Conservation (phyloP, 2,888 invertebrate genomes). For the Scaptomyza polygonia region DNA sequence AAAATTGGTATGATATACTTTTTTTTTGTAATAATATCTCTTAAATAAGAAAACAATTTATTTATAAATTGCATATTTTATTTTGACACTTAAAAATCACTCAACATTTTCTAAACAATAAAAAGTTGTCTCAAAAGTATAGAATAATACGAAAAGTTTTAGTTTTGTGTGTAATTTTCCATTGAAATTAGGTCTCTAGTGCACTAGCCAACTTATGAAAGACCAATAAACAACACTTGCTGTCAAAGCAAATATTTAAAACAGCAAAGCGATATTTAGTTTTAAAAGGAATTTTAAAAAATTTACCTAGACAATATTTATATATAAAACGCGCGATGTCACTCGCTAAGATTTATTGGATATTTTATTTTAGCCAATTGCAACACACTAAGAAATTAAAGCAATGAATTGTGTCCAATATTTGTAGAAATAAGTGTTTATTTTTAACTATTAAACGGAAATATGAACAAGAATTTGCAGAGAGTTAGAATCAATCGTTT, state of each 20-base stretch:
- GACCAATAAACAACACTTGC: conserved; percentile 6
- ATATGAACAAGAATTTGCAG: conserved; percentile 14
- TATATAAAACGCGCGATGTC: not conserved
- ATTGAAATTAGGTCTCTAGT: not conserved
- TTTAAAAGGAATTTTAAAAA: not conserved
- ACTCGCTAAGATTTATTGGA: conserved; percentile 19
- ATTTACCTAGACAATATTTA: conserved; percentile 9
- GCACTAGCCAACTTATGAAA: not conserved
- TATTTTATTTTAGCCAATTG: conserved; percentile 3
- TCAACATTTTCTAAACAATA: not conserved
- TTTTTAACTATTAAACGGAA: conserved; percentile 42
- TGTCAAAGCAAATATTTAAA: conserved; percentile 22
- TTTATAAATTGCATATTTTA: too few species aligned
- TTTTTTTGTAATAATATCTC: too few species aligned
- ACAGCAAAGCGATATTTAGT: not conserved
- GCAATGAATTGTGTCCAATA: conserved; percentile 4
- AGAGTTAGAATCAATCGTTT: not conserved
- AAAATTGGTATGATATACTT: too few species aligned
- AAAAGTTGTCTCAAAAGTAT: not conserved
- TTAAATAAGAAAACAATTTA: too few species aligned
- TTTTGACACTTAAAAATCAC: not conserved
- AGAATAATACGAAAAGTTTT: not conserved
- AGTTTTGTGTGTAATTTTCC: not conserved
- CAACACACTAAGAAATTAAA: conserved; percentile 1
- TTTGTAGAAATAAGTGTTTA: conserved; percentile 2